Conservation (phyloP, 2,113 vertebrate species). For the Cyprinodon brontotheroides region DNA sequence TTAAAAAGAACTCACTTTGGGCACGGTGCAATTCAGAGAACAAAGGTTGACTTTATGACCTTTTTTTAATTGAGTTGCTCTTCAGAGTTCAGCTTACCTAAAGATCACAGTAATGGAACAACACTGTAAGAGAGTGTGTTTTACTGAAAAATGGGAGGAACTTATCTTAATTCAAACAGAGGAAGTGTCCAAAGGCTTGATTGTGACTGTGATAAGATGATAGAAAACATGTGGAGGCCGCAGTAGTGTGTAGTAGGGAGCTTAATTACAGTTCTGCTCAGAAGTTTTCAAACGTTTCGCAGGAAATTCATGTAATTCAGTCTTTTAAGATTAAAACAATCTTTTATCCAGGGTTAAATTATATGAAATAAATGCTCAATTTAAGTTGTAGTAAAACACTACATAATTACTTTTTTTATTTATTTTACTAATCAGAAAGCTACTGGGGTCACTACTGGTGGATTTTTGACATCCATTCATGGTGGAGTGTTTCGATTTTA, state of each 20-base stretch:
- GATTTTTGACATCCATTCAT: background rate
- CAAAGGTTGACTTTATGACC: constrained; percentile 3
- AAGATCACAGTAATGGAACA: constrained; percentile 1
- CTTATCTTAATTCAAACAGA: background rate
- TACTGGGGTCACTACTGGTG: background rate
- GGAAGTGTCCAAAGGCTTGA: background rate
- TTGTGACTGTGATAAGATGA: background rate
- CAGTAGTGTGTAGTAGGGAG: background rate
- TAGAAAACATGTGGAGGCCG: background rate
- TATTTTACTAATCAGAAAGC: background rate
- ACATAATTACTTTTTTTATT: background rate
- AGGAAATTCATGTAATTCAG: background rate
- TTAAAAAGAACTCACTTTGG: constrained; percentile 21
- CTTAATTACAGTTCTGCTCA: background rate
- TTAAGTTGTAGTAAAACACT: background rate
- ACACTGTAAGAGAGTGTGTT: background rate
- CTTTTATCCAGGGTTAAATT: background rate
- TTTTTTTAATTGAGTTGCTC: constrained; percentile 46
- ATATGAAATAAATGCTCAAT: background rate
- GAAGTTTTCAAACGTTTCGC: background rate
- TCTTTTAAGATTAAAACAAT: background rate
- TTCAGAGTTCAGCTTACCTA: constrained; percentile 4
- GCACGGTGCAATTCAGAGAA: background rate
- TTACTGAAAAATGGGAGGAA: constrained; percentile 1
- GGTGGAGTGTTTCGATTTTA: background rate